Base-by-base conservation (phyloP, 2,888 invertebrate genomes). In the Tinea semifulvella region DNA sequence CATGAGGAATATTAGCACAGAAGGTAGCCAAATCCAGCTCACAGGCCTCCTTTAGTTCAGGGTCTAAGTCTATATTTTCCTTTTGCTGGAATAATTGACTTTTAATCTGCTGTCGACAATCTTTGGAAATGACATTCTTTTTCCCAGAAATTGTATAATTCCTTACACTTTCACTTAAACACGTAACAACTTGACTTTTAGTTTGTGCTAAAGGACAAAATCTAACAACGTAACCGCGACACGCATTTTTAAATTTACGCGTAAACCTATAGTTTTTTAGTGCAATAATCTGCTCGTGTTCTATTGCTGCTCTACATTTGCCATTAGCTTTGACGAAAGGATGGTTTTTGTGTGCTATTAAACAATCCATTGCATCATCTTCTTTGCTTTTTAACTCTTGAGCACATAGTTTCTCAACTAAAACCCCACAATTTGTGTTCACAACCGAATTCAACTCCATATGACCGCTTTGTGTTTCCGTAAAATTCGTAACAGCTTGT, bases 251-350 rank as follows among this genome's bases (percentile, higher is more conserved):
- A 68, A 99, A 98, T 68, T 94, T 94, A 58, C 90, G 91, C 1
- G 92, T 94, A 65, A 98, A 98, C 57, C 90, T 90, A 69, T 94
- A 96, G 72, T 95, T 94, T 68, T 96, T 94, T 51, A 98, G 67
- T 2, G 94, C 91, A 49, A 97, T 91, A 48, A 99, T 82, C 73
- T 99, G 98, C 63, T 97, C 96, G 79, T 99, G 98, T 73, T 98
- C 98, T 42, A 99, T 91, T 48, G 96, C 95, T 26, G 93, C 92
- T 50, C 91, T 85, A 69, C 98, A 98, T 68, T 96, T 94, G 0
- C 77, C 56, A 61, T 91, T 90, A 13, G 87, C 83, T 56, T 90
- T 88, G 58, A 94, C 85, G 57, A 91, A 88, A 3, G 89, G 86
- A 56, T 94, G 90, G 66, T 94, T 94, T 74, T 98, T 98, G 65